phyloP scores from a whole-genome alignment of 2,888 invertebrate genomes.

The Dryadula phaetusa region DNA sequence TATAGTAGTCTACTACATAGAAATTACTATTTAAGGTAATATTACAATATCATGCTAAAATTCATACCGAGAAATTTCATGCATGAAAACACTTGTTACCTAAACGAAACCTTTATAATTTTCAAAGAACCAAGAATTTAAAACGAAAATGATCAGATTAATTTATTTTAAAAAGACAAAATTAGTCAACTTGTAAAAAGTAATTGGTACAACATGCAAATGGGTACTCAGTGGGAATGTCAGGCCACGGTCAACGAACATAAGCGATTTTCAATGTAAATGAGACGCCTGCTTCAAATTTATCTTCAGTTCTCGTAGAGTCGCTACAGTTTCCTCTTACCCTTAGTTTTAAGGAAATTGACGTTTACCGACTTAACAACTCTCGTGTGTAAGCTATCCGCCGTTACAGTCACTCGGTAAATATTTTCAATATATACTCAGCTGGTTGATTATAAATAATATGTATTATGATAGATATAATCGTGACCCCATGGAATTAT shows the following conservation, averaged over 20 bases:
- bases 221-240: slow-evolving; percentile 58
- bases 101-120: not conserved
- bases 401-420: slow-evolving; percentile 3
- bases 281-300: slow-evolving; percentile 63
- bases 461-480: not conserved
- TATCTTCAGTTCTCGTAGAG: slow-evolving; percentile 52
- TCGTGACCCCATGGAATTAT: not conserved
- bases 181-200: slow-evolving; percentile 75
- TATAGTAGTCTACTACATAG: not conserved
- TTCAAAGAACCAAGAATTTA: not conserved
- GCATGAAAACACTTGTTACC: not conserved
- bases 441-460: not conserved
- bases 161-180: slow-evolving; percentile 49
- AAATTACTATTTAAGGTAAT: not conserved
- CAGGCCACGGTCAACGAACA: slow-evolving; percentile 59
- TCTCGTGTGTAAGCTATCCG: slow-evolving; percentile 19
- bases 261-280: slow-evolving; percentile 74
- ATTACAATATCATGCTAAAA: not conserved
- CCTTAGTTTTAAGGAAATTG: slow-evolving; percentile 35
- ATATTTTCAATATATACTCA: slow-evolving; percentile 2
- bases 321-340: slow-evolving; percentile 30
- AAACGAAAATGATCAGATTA: slow-evolving; percentile 29
- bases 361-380: slow-evolving; percentile 27
- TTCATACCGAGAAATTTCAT: not conserved
- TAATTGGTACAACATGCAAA: slow-evolving; percentile 78